phyloP scores from a whole-genome alignment of 2,888 invertebrate genomes.

The Cerastis leucographa region DNA sequence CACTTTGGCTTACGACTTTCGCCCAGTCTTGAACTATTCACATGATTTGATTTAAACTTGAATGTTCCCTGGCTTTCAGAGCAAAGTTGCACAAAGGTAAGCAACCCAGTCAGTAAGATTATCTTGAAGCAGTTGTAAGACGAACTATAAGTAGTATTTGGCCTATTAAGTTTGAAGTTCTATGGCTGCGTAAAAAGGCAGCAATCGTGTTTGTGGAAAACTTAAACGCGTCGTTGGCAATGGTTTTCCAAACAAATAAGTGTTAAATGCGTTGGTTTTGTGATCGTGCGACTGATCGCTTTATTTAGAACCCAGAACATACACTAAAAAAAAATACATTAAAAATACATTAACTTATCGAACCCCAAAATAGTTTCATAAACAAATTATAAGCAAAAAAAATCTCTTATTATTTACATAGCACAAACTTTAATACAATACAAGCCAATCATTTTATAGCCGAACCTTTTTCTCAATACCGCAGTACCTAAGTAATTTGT shows the following conservation, averaged over 20 bases:
- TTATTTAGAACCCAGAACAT: background rate
- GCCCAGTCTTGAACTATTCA: slow-evolving; percentile 30
- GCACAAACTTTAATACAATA: background rate
- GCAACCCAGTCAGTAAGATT: slow-evolving; percentile 18
- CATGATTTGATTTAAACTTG: slow-evolving; percentile 54
- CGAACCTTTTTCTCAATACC: background rate
- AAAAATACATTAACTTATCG: no score
- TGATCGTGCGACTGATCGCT: background rate
- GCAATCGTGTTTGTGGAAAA: no score
- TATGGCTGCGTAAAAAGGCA: background rate
- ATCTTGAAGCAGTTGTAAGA: background rate
- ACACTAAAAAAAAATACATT: background rate
- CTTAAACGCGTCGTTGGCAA: no score
- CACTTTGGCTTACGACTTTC: slow-evolving; percentile 37
- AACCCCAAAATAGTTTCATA: no score
- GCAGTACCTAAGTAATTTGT: background rate
- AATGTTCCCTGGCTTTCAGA: slow-evolving; percentile 25
- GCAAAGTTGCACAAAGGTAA: slow-evolving; percentile 44
- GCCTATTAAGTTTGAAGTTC: background rate
- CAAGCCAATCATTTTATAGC: background rate
- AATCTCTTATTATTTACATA: background rate
- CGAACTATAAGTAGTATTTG: background rate
- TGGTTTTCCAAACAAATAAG: no score
- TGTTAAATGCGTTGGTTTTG: no score
- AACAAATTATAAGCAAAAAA: no score